Base-by-base conservation (phyloP, 2,797 vertebrate species). In the Megaceryle alcyon region DNA sequence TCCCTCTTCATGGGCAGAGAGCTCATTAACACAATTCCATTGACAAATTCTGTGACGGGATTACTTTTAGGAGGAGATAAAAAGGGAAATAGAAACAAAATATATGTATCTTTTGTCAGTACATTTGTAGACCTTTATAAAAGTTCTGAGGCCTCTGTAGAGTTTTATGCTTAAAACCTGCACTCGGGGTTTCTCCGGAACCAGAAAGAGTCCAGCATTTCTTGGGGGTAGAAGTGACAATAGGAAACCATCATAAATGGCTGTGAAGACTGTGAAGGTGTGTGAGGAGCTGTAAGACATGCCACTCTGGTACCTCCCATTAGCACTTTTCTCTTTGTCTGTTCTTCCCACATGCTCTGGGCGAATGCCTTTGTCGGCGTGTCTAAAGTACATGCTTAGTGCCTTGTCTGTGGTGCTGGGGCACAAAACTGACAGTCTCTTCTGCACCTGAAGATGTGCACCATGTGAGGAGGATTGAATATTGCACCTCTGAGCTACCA, bases 301-400 rank as follows among this genome's bases (percentile, higher is more conserved):
- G 19, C 29, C 72, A 21, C 43, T 70, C 56, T 70, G 26, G 10
- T 29, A 10, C 65, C 49, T 80, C 49, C 43, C 43, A 25, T 9
- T 51, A 43, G 19, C 51, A 35, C 21, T 64, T 81, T 48, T 41
- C 19, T 86, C 61, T 53, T 60, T 80, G 28, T 70, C 46, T 49
- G 28, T 22, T 39, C 18, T 53, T 60, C 22, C 4, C 0, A 0
- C 31, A 22, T 0, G 1, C 8, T 79, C 66, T 3, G 1, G 44
- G 33, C 2, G 19, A 84, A 41, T 25, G 48, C 14, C 72, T 80
- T 73, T 63, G 33, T 73, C 53, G 31, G 20, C 28, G 0, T 7
- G 56, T 28, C 64, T 77, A 25, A 76, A 72, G 64, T 14, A 18
- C 16, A 18, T 0, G 0, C 8, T 3, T 21, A 75, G 22, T 29